These are phyloP conservation scores for Myotis myotis DNA, from an alignment of 2,797 vertebrate species.

Conservation along the genomic window DNA sequence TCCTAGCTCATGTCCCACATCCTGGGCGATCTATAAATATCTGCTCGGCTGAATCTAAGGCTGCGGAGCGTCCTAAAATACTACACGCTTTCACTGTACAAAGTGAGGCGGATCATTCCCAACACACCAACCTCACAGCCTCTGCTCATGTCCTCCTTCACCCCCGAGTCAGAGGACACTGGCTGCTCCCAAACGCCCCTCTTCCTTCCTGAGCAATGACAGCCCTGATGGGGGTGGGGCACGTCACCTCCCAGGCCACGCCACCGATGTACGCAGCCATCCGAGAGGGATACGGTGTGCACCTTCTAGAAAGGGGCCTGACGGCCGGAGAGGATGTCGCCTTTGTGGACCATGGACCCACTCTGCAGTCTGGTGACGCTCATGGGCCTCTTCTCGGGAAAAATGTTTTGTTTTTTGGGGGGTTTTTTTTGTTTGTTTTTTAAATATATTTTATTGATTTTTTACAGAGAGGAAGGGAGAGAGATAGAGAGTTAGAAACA, in stretches of 20 bases:
- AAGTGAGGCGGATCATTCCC: not conserved
- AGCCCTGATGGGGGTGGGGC: not conserved
- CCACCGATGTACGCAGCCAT: not conserved
- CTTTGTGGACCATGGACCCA: too few relatives aligned
- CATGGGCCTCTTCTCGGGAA: not conserved
- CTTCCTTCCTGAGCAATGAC: not conserved
- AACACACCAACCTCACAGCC: not conserved
- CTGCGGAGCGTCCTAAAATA: not conserved
- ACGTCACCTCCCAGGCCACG: not conserved
- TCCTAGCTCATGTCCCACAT: not conserved
- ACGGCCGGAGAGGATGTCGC: not conserved
- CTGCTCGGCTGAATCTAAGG: not conserved
- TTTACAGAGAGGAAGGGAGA: too few relatives aligned
- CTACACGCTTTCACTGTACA: accelerated
- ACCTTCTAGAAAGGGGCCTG: not conserved
- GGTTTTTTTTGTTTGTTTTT: too few relatives aligned
- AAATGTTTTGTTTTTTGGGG: too few relatives aligned
- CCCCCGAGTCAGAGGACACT: not conserved
- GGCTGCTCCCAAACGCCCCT: not conserved
- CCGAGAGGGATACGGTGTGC: accelerated
- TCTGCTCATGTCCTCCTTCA: not conserved
- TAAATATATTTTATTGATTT: too few relatives aligned
- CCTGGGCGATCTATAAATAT: accelerated
- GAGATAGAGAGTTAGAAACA: too few relatives aligned
- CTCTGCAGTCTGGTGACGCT: not conserved